Evolutionary conservation across 2,888 invertebrate species (phyloP).

Genomic region (Marronus borbonicus): DNA sequence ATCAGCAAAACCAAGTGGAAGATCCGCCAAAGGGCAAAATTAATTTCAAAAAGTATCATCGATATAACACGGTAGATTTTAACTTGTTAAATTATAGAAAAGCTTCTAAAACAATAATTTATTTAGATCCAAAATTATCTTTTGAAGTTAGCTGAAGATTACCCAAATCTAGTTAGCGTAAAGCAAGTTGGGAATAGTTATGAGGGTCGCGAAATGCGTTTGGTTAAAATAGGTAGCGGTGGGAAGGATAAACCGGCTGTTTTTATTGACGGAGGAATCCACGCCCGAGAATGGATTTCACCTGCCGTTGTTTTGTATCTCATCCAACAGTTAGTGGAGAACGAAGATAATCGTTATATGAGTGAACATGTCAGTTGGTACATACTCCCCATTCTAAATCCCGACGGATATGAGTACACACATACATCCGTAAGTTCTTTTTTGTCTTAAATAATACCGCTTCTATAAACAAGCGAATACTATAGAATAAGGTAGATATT

Average conservation of each 20-base stretch:
- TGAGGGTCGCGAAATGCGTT: slow-evolving; percentile 67
- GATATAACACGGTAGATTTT: slow-evolving; percentile 54
- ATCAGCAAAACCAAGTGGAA: no score
- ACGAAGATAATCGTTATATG: slow-evolving; percentile 63
- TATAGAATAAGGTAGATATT: no score
- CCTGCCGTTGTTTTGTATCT: slow-evolving; percentile 75
- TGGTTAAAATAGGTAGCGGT: slow-evolving; percentile 49
- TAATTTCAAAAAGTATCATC: slow-evolving; percentile 69
- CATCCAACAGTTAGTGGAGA: slow-evolving; percentile 73
- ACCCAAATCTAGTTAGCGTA: slow-evolving; percentile 64
- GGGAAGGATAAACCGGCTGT: slow-evolving; percentile 69
- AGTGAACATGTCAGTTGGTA: slow-evolving; percentile 71
- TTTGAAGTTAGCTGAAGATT: slow-evolving; percentile 58
- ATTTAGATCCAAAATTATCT: slow-evolving; percentile 67
- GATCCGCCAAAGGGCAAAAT: slow-evolving; percentile 58
- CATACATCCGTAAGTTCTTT: slow-evolving; percentile 59
- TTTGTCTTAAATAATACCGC: no score
- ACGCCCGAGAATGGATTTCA: slow-evolving; percentile 81
- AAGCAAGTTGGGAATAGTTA: slow-evolving; percentile 53
- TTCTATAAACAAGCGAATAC: no score
- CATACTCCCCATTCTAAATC: slow-evolving; percentile 71
- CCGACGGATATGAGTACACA: slow-evolving; percentile 73
- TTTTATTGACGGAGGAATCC: slow-evolving; percentile 75
- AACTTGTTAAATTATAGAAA: neutral
- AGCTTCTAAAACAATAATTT: neutral